These are phyloP conservation scores for Pandemis corylana DNA, from an alignment of 2,888 invertebrate species.

Conservation along the genomic window DNA sequence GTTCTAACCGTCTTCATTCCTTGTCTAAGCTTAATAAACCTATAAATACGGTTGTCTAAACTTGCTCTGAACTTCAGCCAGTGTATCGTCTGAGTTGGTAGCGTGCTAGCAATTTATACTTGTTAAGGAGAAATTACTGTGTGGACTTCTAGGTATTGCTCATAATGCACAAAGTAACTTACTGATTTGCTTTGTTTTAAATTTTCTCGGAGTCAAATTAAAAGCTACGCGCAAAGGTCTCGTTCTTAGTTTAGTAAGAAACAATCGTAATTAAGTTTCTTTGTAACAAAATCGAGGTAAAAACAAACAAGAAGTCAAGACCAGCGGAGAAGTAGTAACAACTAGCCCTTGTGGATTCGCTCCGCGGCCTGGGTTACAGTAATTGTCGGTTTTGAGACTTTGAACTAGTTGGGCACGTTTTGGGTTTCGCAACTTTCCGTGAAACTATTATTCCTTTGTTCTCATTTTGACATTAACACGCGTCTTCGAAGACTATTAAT, in stretches of 20 bases:
- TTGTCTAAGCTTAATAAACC: constrained; percentile 34
- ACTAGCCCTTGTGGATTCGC: constrained; percentile 19
- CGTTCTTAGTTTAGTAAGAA: constrained; percentile 4
- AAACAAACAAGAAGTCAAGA: constrained; percentile 29
- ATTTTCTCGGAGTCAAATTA: constrained; percentile 18
- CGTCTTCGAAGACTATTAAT: constrained; percentile 16
- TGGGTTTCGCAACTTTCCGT: constrained; percentile 5
- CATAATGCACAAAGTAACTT: background rate
- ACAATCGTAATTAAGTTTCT: constrained; percentile 33
- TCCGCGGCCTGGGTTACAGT: constrained; percentile 5
- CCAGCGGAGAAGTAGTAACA: background rate
- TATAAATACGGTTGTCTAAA: constrained; percentile 40
- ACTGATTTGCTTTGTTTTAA: constrained; percentile 3
- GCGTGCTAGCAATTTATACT: constrained; percentile 26
- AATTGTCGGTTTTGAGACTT: constrained; percentile 32
- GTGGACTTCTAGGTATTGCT: background rate
- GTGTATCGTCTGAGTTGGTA: constrained; percentile 21
- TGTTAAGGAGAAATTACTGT: constrained; percentile 19
- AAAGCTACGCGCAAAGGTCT: background rate
- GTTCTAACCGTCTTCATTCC: constrained; percentile 20
- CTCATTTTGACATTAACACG: constrained; percentile 20
- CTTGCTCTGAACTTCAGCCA: constrained; percentile 26
- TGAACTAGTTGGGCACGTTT: constrained; percentile 25
- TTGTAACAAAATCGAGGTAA: constrained; percentile 33
- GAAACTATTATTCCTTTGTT: constrained; percentile 19